Evolutionary conservation across 2,113 vertebrate species (phyloP).

Genomic region (Lutjanus erythropterus): DNA sequence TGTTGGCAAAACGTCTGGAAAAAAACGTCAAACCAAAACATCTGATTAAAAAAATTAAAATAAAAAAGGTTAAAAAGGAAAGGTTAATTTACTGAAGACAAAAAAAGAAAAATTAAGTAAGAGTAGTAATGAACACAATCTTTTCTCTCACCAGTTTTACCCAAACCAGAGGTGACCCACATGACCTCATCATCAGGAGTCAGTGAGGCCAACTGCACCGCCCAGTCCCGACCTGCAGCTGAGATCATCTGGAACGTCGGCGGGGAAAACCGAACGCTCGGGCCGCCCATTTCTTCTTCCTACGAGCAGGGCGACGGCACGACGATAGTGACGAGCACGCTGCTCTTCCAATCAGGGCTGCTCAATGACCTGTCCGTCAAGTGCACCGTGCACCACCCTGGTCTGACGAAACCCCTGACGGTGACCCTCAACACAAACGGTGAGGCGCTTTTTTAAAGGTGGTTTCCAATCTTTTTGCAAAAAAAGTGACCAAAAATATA

Average conservation of each 20-base stretch:
- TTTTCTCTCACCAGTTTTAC: constrained; percentile 76
- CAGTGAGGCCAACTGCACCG: constrained; percentile 84
- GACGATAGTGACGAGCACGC: constrained; percentile 79
- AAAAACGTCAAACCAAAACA: too few relatives aligned
- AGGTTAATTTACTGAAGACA: too few relatives aligned
- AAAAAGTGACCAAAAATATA: too few relatives aligned
- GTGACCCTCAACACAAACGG: constrained; percentile 62
- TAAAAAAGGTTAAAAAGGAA: too few relatives aligned
- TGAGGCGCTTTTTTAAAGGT: constrained; percentile 62
- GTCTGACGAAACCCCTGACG: constrained; percentile 69
- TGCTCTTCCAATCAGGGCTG: constrained; percentile 68
- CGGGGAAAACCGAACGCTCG: constrained; percentile 75
- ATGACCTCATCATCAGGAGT: constrained; percentile 69
- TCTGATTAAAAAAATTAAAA: too few relatives aligned
- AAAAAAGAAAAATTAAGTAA: too few relatives aligned
- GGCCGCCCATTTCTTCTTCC: constrained; percentile 51
- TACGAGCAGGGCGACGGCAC: constrained; percentile 80
- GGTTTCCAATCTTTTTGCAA: too few relatives aligned
- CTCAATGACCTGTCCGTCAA: constrained; percentile 66
- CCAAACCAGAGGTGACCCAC: constrained; percentile 80
- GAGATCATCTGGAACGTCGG: constrained; percentile 79
- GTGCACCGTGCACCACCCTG: constrained; percentile 80
- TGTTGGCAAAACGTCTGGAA: too few relatives aligned
- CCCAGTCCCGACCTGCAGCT: constrained; percentile 75
- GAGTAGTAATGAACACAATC: neutral